Percentiles rank a stretch among this genome's conserved stretches.
These are phyloP conservation scores for Scartelaos histophorus DNA, from an alignment of 2,113 vertebrate genomes.

Conservation along the genomic window DNA sequence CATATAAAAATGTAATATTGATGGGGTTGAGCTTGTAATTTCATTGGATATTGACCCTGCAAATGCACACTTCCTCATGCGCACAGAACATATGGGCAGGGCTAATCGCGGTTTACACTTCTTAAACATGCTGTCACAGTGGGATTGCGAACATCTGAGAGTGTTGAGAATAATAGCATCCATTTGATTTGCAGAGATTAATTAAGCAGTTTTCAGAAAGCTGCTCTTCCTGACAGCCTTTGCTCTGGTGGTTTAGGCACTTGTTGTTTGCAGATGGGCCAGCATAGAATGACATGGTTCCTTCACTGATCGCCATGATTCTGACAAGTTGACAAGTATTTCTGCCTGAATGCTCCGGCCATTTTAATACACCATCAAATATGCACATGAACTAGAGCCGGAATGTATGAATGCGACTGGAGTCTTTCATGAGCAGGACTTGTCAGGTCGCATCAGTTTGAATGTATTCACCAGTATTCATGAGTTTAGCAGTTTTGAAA, in stretches of 20 bases:
- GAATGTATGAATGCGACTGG: constrained; percentile 38
- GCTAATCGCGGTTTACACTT: constrained; percentile 44
- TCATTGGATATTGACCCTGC: no score
- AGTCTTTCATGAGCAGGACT: constrained; percentile 62
- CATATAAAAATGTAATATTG: no score
- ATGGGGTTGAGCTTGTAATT: no score
- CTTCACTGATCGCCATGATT: constrained; percentile 38
- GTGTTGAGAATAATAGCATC: constrained; percentile 60
- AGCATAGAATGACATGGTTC: constrained; percentile 52
- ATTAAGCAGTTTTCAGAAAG: constrained; percentile 66
- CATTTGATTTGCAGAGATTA: constrained; percentile 75
- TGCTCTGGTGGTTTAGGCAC: constrained; percentile 42
- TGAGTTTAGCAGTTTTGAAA: constrained; percentile 60
- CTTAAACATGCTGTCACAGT: constrained; percentile 29
- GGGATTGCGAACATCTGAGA: constrained; percentile 52
- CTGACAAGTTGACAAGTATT: constrained; percentile 59
- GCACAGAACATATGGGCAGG: constrained; percentile 28
- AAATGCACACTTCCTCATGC: background rate
- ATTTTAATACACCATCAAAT: constrained; percentile 58
- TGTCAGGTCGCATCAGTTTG: constrained; percentile 61
- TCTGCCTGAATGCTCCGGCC: constrained; percentile 38
- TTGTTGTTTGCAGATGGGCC: constrained; percentile 55
- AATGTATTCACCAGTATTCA: constrained; percentile 62
- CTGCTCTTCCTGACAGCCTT: constrained; percentile 56
- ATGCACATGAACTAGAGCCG: constrained; percentile 12